Evolutionary conservation across 1,140 invertebrate genomes (phyloP), one percentile per base, ranked within the genome.

Genomic region (Sarcophaga bullata): DNA sequence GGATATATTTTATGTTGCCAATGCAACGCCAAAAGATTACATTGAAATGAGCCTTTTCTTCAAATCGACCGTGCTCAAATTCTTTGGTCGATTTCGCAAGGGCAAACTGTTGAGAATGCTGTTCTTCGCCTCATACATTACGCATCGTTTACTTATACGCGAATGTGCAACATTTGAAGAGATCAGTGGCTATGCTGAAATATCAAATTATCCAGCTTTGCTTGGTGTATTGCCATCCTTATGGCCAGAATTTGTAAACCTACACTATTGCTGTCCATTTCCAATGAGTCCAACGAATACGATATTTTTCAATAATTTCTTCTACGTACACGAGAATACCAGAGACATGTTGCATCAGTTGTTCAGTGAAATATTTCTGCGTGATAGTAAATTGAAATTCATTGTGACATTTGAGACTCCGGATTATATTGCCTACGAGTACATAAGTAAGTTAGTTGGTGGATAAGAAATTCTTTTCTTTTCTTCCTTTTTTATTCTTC

Each of bases 221-320:
- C 17, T 47, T 4, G 83, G 86, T 0, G 6, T 89, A 75, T 84
- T 85, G 58, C 83, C 73, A 10, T 87, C 89, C 48, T 82, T 81
- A 17, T 89, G 88, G 88, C 11, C 84, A 25, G 84, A 87, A 3
- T 89, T 85, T 85, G 13, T 89, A 8, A 17, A 82, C 13, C 19
- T 49, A 8, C 84, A 85, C 83, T 89, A 85, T 81, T 89, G 88
- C 87, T 78, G 7, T 9, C 54, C 76, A 15, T 11, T 83, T 3
- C 37, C 83, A 0, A 83, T 89, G 0, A 88, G 80, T 68, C 84
- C 75, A 80, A 50, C 84, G 2, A 89, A 89, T 72, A 80, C 83
- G 0, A 54, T 89, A 54, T 89, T 89, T 15, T 82, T 88, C 0
- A 89, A 85, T 73, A 86, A 84, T 48, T 86, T 86, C 73, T 82